Base-by-base conservation (phyloP, 2,888 invertebrate species). In the Mythimna albipuncta region DNA sequence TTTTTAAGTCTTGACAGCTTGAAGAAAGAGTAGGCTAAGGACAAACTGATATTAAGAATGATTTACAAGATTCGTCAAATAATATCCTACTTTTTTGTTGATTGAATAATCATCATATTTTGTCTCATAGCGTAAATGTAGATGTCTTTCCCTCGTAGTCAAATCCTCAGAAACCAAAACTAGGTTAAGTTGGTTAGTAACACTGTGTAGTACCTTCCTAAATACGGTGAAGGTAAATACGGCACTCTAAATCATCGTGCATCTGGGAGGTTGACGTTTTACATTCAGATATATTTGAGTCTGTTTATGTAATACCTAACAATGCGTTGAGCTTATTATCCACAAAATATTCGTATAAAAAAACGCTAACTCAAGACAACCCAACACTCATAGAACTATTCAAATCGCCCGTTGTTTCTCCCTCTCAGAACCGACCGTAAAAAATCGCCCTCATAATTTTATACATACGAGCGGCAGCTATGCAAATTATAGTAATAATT, bases 401-500 rank as follows among this genome's bases (percentile, higher is more conserved):
- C 19, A 35, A 55, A n/a, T 58, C 58, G 47, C n/a, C n/a, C 19
- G 61, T 61, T 65, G 9, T 58, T 72, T 57, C 41, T 63, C 69
- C 64, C 67, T 59, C 38, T 72, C 55, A 54, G 52, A 65, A 79
- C 77, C 76, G 69, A 86, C 80, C 86, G 87, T 89, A 89, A 91
- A 92, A 89, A 90, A 88, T 87, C 86, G 82, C 87, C 88, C 90
- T 84, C 85, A 85, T 84, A 83, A 89, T 85, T 88, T 83, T 78
- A 86, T 85, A 85, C 83, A 82, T 87, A 88, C 85, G 75, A 81
- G 66, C 70, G 84, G 80, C 84, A 85, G 84, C 86, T 90, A 94
- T 94, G 94, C 92, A 94, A 94, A 94, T 93, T 90, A 89, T 88
- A 85, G 92, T 89, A 93, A 93, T 94, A 93, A 93, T 90, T 91